Base-by-base conservation (phyloP, 2,888 invertebrate species). In the Parochlus steinenii region DNA sequence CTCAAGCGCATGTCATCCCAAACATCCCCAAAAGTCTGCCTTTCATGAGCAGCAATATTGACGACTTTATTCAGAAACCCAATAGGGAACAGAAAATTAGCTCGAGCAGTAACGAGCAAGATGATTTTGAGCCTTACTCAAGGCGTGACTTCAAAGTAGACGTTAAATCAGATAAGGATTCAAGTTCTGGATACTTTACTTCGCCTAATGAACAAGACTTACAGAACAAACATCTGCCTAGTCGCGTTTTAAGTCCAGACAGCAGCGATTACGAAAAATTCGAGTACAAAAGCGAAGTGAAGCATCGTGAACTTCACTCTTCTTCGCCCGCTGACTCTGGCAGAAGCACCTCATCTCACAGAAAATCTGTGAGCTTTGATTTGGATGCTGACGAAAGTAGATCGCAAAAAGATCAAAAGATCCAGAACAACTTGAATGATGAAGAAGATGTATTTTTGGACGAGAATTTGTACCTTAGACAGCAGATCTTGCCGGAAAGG, bases 301-400 rank as follows among this genome's bases (percentile, higher is more conserved):
- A 24, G 12, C n/a, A 17, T 14, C 33, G 33, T 8, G 33, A 33
- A 16, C 26, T 4, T 18, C 18, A 26, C 26, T 33, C 33, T 7
- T 33, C 33, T 11, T 33, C 33, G 3, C 33, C 33, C 8, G 33
- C 12, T 14, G 33, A 33, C 6, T 33, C 30, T 11, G 30, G 30
- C 5, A 10, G 26, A 17, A 33, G 26, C n/a, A 18, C 25, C 19
- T 26, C 24, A 11, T 26, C n/a, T 17, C 33, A 33, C 24, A 29
- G 59, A 2, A 59, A 59, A 41, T 58, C 58, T 0, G 59, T 59
- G 1, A 59, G 59, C 37, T 59, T 59, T 26, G 59, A 59, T 41
- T 46, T 59, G 5, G 55, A 58, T 18, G 58, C 55, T 1, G 58
- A 56, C 39, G 58, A 58, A 17, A 39, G 39, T 20, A 41, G 27